These are phyloP conservation scores for Drosophila santomea DNA, from an alignment of 1,140 invertebrate species.

Conservation along the genomic window DNA sequence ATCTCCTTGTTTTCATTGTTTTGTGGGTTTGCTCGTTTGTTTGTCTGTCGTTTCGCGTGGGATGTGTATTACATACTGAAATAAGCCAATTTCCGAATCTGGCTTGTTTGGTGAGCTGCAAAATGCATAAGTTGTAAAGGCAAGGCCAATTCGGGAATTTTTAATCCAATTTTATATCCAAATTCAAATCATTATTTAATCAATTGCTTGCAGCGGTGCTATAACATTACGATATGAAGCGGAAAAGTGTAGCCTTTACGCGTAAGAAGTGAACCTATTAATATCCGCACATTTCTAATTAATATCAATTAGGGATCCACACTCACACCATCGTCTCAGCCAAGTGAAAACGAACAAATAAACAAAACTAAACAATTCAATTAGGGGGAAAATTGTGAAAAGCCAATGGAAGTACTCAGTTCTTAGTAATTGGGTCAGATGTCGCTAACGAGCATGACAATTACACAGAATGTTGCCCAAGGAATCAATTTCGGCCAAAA, in stretches of 20 bases:
- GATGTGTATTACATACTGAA: slow-evolving; percentile 57
- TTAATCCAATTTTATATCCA: neutral
- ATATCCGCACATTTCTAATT: slow-evolving; percentile 24
- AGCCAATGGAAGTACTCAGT: slow-evolving; percentile 28
- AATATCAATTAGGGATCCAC: slow-evolving; percentile 45
- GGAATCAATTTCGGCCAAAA: slow-evolving; percentile 17
- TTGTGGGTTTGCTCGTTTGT: slow-evolving; percentile 24
- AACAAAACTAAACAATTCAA: slow-evolving; percentile 44
- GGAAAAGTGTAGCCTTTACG: neutral
- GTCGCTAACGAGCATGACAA: slow-evolving; percentile 30
- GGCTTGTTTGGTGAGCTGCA: slow-evolving; percentile 18
- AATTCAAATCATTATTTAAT: neutral
- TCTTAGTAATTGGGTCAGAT: slow-evolving; percentile 44
- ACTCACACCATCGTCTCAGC: neutral
- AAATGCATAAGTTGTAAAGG: neutral
- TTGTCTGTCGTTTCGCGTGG: slow-evolving; percentile 40
- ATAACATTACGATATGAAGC: too few species aligned
- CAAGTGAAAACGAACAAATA: slow-evolving; percentile 10
- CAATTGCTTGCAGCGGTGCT: too few species aligned
- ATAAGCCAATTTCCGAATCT: slow-evolving; percentile 58
- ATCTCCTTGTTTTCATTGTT: slow-evolving; percentile 19
- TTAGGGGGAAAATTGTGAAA: slow-evolving; percentile 40
- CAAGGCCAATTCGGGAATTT: neutral
- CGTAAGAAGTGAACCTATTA: neutral
- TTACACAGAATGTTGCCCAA: slow-evolving; percentile 32